Evolutionary conservation across 2,888 invertebrate genomes (phyloP).

Genomic region (Cartodere bifasciata): DNA sequence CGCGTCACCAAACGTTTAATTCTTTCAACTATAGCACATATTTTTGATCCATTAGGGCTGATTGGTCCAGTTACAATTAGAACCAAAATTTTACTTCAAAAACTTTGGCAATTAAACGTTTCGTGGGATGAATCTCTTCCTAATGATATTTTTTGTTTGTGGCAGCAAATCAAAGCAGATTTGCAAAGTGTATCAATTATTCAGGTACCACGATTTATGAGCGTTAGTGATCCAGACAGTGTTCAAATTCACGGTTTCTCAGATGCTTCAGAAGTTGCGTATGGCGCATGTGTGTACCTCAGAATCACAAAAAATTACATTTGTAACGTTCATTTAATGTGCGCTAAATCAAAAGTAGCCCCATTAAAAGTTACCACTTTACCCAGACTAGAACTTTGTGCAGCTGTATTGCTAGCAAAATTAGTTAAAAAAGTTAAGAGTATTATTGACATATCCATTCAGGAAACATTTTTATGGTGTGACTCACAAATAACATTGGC

Average conservation of each 20-base stretch:
- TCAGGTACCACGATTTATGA: neutral
- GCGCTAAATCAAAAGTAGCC: constrained; percentile 1
- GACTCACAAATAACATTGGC: neutral
- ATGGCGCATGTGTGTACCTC: neutral
- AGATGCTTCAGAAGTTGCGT: neutral
- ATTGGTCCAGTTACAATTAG: constrained; percentile 10
- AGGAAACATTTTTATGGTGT: neutral
- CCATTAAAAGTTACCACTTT: neutral
- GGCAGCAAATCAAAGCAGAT: neutral
- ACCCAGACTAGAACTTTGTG: neutral
- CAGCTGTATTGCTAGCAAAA: neutral
- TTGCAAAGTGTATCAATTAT: neutral
- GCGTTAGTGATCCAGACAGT: neutral
- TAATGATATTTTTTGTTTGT: neutral
- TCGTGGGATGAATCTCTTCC: constrained; percentile 4
- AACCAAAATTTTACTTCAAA: constrained; percentile 16
- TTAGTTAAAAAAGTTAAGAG: constrained; percentile 1
- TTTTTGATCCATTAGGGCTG: constrained; percentile 15
- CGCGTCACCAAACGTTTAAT: constrained; percentile 16
- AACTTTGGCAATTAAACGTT: constrained; percentile 2
- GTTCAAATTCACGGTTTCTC: neutral
- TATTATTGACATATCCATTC: neutral
- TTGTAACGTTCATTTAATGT: neutral
- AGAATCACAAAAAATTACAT: neutral
- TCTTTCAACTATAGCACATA: constrained; percentile 10